Conservation (phyloP, 2,113 vertebrate species). For the Leptocoma aspasia region DNA sequence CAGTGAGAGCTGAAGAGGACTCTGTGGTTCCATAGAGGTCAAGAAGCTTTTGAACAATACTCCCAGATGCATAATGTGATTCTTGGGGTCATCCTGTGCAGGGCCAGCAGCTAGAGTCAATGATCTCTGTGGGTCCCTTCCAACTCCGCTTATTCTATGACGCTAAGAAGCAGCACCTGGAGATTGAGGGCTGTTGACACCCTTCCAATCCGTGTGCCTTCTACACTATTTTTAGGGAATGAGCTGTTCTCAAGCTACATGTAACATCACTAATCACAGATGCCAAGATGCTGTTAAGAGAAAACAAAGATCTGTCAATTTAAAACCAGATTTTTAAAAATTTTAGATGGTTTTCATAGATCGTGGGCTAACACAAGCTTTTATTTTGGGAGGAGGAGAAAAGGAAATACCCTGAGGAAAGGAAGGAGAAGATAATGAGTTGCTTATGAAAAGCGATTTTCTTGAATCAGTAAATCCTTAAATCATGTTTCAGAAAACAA, state of each 20-base stretch:
- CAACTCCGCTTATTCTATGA: not conserved
- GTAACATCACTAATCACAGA: not conserved
- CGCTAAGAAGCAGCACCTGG: not conserved
- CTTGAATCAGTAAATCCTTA: not conserved
- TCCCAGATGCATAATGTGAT: not conserved
- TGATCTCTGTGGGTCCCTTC: not conserved
- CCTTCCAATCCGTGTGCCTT: not conserved
- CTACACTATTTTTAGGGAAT: not conserved
- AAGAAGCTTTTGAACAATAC: accelerated
- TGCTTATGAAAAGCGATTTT: not conserved
- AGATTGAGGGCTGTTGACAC: not conserved
- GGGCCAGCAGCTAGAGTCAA: not conserved
- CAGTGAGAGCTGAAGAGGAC: not conserved
- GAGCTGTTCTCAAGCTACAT: not conserved
- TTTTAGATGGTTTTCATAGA: not conserved
- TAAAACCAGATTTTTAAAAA: not conserved
- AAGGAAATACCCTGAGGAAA: not conserved
- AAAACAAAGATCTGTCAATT: not conserved
- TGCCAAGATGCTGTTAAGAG: not conserved
- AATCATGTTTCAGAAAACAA: not conserved
- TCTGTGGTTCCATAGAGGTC: not conserved
- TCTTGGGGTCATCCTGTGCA: not conserved
- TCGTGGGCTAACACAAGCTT: not conserved
- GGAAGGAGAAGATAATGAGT: not conserved
- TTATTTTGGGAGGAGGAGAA: not conserved